These are phyloP conservation scores for Mustela nigripes DNA, from an alignment of 2,113 vertebrate genomes.

Conservation along the genomic window DNA sequence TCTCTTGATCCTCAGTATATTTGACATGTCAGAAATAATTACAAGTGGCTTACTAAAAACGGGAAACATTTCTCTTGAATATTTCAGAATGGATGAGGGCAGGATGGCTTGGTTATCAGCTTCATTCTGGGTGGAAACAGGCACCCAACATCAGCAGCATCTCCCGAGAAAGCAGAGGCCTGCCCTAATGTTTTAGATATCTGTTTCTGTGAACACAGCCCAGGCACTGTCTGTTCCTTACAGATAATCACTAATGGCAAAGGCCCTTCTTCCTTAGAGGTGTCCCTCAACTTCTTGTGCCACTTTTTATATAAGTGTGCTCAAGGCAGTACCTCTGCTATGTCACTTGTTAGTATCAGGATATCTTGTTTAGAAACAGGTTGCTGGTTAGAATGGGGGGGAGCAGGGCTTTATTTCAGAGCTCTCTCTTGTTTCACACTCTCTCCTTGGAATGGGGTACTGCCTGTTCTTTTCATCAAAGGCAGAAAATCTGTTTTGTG, in stretches of 20 bases:
- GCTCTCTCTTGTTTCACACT: constrained; percentile 44
- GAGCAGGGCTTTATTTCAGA: neutral
- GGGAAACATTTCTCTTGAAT: constrained; percentile 50
- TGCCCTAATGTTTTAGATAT: neutral
- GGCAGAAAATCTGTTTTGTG: constrained; percentile 57
- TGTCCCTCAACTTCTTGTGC: neutral
- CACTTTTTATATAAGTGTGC: neutral
- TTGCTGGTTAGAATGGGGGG: constrained; percentile 52
- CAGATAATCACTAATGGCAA: neutral
- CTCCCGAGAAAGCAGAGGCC: neutral
- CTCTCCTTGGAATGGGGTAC: constrained; percentile 4
- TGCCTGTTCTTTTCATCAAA: constrained; percentile 54
- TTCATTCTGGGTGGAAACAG: constrained; percentile 22
- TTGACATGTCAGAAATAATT: constrained; percentile 72
- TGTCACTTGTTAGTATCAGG: constrained; percentile 20
- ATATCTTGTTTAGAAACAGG: constrained; percentile 50
- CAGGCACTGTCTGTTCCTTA: neutral
- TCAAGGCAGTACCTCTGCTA: constrained; percentile 36
- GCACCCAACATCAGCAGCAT: neutral
- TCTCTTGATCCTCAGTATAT: constrained; percentile 28
- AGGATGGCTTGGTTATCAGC: constrained; percentile 16
- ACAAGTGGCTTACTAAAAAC: constrained; percentile 55
- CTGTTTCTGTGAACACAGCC: neutral
- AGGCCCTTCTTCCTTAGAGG: neutral
- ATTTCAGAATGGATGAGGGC: neutral